Conservation (phyloP, 2,113 vertebrate genomes). For the Urocitellus parryii region DNA sequence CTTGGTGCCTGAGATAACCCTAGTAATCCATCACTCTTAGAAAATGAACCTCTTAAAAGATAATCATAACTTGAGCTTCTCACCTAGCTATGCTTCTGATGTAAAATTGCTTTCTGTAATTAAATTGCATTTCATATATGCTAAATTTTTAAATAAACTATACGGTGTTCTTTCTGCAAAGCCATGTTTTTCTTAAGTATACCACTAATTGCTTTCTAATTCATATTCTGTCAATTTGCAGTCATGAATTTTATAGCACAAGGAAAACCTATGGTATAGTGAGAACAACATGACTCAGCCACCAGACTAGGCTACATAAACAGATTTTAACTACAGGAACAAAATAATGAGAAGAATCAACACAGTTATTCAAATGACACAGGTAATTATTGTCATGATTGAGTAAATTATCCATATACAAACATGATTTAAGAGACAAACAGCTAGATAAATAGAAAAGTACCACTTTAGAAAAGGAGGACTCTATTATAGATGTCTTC, state of each 20-base stretch:
- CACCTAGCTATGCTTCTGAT: background rate
- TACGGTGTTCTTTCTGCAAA: background rate
- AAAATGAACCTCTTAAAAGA: background rate
- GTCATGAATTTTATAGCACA: slow-evolving; percentile 1
- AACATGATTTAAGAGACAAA: slow-evolving; percentile 10
- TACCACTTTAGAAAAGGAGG: background rate
- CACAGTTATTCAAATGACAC: background rate
- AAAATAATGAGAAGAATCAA: slow-evolving; percentile 7
- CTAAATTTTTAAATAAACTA: slow-evolving; percentile 36
- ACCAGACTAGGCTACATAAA: background rate
- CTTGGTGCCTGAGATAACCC: background rate
- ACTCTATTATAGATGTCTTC: background rate
- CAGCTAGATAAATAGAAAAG: background rate
- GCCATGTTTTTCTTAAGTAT: slow-evolving; percentile 29
- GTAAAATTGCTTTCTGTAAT: slow-evolving; percentile 48
- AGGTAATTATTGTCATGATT: slow-evolving; percentile 41
- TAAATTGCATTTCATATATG: background rate
- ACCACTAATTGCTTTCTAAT: background rate
- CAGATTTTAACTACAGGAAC: background rate
- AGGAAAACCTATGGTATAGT: background rate
- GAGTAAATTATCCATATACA: slow-evolving; percentile 37
- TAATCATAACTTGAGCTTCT: background rate
- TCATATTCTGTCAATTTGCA: background rate
- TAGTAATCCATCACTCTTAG: background rate
- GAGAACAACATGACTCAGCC: background rate